Conservation (phyloP, 2,797 vertebrate species). For the Hemitrygon akajei region DNA sequence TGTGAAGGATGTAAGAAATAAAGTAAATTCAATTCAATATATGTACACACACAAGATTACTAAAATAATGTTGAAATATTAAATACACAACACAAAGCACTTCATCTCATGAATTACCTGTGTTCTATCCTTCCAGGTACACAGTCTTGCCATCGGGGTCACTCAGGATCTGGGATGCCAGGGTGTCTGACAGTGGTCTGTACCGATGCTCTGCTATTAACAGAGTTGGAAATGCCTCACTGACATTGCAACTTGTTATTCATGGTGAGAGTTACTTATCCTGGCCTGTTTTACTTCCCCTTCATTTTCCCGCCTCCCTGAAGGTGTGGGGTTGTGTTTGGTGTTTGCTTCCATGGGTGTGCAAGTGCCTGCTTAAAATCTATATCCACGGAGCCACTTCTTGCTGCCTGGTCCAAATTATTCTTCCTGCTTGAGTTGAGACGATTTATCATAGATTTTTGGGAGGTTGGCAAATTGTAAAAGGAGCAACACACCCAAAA, state of each 20-base stretch:
- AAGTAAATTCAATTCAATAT: too few relatives aligned
- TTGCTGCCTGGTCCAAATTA: not conserved
- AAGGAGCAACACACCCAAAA: not conserved
- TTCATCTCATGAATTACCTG: not conserved
- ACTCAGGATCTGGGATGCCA: conserved; percentile 67
- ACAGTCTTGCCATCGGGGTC: conserved; percentile 72
- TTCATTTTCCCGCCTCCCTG: not conserved
- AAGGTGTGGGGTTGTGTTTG: not conserved
- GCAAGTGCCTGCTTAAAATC: too few relatives aligned
- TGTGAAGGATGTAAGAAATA: too few relatives aligned
- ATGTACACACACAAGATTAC: too few relatives aligned
- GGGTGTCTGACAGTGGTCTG: conserved; percentile 65
- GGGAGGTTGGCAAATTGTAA: not conserved
- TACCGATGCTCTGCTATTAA: conserved; percentile 80
- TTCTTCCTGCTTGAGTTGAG: not conserved
- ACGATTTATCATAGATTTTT: not conserved
- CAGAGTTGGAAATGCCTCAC: conserved; percentile 65
- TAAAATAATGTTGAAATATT: too few relatives aligned
- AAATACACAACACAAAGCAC: too few relatives aligned
- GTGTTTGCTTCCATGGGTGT: not conserved
- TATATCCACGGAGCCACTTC: too few relatives aligned
- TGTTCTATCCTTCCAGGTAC: conserved; percentile 54
- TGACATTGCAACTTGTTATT: conserved; percentile 50
- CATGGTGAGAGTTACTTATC: not conserved
- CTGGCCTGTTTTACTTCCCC: not conserved